Conservation (phyloP, 2,888 invertebrate species). For the Eumacrocentrus americanus region DNA sequence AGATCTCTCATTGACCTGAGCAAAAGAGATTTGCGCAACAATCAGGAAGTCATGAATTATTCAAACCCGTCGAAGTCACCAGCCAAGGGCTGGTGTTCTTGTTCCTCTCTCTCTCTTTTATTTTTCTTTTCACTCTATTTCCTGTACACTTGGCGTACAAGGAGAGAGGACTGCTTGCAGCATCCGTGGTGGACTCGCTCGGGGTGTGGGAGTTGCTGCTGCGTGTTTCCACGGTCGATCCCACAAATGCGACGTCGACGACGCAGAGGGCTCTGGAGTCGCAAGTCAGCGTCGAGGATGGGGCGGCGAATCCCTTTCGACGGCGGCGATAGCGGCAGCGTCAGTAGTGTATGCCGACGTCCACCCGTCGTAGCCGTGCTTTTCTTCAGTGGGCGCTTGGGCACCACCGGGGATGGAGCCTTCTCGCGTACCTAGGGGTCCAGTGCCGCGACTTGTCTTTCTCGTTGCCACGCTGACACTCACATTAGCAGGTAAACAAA, state of each 20-base stretch:
- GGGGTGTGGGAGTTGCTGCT: constrained; percentile 18
- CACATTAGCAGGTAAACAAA: constrained; percentile 53
- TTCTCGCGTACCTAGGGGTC: constrained; percentile 54
- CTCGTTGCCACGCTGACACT: constrained; percentile 59
- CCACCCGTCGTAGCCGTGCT: constrained; percentile 34
- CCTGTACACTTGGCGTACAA: not conserved
- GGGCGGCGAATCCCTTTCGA: constrained; percentile 26
- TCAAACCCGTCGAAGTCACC: constrained; percentile 11
- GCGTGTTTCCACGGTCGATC: constrained; percentile 36
- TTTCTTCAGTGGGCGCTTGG: constrained; percentile 48
- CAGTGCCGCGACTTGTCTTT: constrained; percentile 58
- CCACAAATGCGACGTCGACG: constrained; percentile 32
- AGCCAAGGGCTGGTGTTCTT: not conserved
- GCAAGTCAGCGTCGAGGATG: constrained; percentile 26
- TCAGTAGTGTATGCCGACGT: not conserved
- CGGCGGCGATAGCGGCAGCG: not conserved
- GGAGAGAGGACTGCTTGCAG: not conserved
- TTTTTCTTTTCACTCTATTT: constrained; percentile 2
- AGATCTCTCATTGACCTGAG: constrained; percentile 15
- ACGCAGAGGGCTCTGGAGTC: constrained; percentile 28
- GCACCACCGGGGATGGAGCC: constrained; percentile 54
- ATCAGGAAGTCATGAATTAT: constrained; percentile 22
- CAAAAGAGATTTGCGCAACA: constrained; percentile 15
- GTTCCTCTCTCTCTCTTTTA: not conserved
- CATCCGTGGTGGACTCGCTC: constrained; percentile 7